Conservation (phyloP, 2,888 invertebrate species). For the Syrista parreyssii region DNA sequence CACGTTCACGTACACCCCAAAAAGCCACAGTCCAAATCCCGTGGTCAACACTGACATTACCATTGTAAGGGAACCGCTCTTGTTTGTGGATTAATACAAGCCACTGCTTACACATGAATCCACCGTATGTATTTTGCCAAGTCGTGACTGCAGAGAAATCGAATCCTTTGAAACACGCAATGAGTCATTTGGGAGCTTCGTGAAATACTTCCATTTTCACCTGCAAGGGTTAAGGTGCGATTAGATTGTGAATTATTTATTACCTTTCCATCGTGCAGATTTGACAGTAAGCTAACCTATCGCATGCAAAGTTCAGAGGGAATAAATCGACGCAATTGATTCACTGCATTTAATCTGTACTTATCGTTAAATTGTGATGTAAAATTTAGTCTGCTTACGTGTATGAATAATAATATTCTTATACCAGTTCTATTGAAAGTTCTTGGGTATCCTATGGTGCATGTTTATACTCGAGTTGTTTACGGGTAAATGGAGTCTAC, state of each 20-base stretch:
- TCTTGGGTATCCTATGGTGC: not conserved
- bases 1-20: constrained; percentile 16
- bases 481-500: not conserved
- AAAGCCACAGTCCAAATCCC: constrained; percentile 31
- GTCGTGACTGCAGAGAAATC: not conserved
- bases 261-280: not conserved
- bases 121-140: constrained; percentile 15
- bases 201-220: not conserved
- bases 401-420: not conserved
- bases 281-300: too few relatives aligned
- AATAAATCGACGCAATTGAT: not conserved
- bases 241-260: not conserved
- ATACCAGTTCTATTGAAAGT: not conserved
- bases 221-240: not conserved
- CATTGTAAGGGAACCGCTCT: not conserved
- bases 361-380: not conserved
- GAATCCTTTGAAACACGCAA: not conserved
- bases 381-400: not conserved
- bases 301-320: not conserved
- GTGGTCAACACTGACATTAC: not conserved
- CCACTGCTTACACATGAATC: constrained; percentile 3
- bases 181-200: not conserved
- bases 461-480: not conserved
- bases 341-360: not conserved
- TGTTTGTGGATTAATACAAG: not conserved